A percentile compares a stretch with the other conserved stretches of the same genome.
Conservation (phyloP, 2,888 invertebrate genomes). For the Drosophila phalerata region DNA sequence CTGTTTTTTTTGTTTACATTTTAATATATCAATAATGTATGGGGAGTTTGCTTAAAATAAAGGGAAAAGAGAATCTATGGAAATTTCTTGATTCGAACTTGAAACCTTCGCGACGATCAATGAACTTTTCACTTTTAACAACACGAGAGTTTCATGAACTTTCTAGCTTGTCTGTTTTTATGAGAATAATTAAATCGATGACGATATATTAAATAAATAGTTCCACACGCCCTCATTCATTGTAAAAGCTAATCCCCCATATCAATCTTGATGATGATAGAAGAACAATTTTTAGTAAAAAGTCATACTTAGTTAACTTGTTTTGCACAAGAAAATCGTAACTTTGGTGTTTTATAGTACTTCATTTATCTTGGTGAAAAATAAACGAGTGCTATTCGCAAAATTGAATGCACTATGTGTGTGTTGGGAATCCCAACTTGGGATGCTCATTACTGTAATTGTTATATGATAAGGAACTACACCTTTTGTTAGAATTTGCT, state of each 20-base stretch:
- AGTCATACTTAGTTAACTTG: no score
- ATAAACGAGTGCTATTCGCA: neutral
- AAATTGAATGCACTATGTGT: neutral
- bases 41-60: constrained; percentile 11
- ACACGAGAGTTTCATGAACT: constrained; percentile 62
- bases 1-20: constrained; percentile 30
- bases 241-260: constrained; percentile 4
- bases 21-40: constrained; percentile 52
- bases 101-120: constrained; percentile 65
- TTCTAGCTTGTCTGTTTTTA: constrained; percentile 27
- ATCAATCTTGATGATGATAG: neutral
- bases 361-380: no score
- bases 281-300: neutral
- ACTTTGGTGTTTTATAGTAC: neutral
- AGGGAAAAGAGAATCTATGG: constrained; percentile 38
- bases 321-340: constrained; percentile 21
- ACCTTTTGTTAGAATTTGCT: no score
- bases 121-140: constrained; percentile 54
- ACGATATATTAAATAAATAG: constrained; percentile 34
- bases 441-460: constrained; percentile 13
- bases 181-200: constrained; percentile 27
- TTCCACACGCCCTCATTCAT: constrained; percentile 1
- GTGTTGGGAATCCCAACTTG: no score
- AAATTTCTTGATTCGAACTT: constrained; percentile 48
- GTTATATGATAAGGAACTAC: constrained; percentile 17